Conservation (phyloP, 1,140 invertebrate genomes). For the Drosophila gunungcola region DNA sequence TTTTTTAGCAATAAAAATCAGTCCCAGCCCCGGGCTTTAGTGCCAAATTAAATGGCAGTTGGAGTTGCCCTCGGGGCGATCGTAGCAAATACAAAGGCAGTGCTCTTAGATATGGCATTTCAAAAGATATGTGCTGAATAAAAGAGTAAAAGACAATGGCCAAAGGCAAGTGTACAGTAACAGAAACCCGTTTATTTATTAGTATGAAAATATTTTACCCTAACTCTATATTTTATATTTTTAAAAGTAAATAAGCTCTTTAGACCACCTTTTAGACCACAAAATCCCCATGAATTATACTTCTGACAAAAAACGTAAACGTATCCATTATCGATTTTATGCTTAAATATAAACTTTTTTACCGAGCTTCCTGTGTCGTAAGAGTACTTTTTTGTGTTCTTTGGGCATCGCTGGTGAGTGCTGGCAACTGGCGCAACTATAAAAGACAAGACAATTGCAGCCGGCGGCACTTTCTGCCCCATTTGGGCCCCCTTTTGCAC, state of each 20-base stretch:
- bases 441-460: constrained; percentile 79
- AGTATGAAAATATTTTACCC: no score
- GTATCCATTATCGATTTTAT: constrained; percentile 6
- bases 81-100: constrained; percentile 25
- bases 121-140: neutral
- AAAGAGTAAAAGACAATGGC: no score
- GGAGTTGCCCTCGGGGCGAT: constrained; percentile 41
- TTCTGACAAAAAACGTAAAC: neutral
- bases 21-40: constrained; percentile 59
- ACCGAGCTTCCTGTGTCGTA: neutral
- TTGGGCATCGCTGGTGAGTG: constrained; percentile 20
- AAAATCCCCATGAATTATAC: neutral
- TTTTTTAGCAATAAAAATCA: constrained; percentile 67
- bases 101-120: constrained; percentile 40
- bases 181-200: no score
- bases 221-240: no score
- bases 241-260: no score
- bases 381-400: constrained; percentile 23
- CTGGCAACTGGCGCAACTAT: constrained; percentile 65
- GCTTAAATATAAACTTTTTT: constrained; percentile 10
- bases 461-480: constrained; percentile 43
- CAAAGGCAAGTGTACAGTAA: no score
- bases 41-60: constrained; percentile 69
- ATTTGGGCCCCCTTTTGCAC: neutral
- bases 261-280: neutral